Evolutionary conservation across 30 jellyfish, hydroid and myxozoan species (phyloP), one percentile per base, ranked within the genome.

Genomic region (Chrysaora quinquecirrha): DNA sequence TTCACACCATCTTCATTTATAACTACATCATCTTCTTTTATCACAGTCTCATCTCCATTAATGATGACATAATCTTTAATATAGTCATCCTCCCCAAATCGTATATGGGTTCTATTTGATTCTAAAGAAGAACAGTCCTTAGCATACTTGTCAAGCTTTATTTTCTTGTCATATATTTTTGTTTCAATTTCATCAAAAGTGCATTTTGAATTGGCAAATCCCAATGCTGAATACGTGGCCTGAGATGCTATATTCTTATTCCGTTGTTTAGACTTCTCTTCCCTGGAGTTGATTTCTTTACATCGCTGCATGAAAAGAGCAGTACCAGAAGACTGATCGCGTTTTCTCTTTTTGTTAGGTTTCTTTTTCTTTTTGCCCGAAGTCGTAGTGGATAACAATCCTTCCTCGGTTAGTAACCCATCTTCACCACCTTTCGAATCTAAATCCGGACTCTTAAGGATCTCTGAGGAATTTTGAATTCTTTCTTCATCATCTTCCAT

Each of bases 181-280:
- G 75, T 21, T 24, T 80, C 75, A 2, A 80, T 80, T 2, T 66
- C 77, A 6, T 21, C 54, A 50, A 80, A 80, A 0, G 54, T 22
- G 47, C 58, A 0, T 3, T 56, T 56, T 20, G 69, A 12, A 50
- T 34, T 47, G 43, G 90, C 32, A 49, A 65, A 50, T 23, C 77
- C 83, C 22, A 80, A 34, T 6, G 90, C 90, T 1, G 83, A 25
- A 80, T 80, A 80, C 58, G 90, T 70, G 4, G 34, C 20, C 60
- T 54, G 47, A 61, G 67, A 80, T 1, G 46, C 83, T 0, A 29
- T 52, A 7, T 50, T 63, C 50, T 47, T 67, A 0, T 46, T 48
- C 30, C 70, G 22, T 4, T 25, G 23, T 9, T 47, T 31, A 11
- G 9, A 16, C 52, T 29, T 54, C 1, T 34, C 71, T 50, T 28